Conservation (phyloP, 2,113 vertebrate species). For the Prionailurus viverrinus region DNA sequence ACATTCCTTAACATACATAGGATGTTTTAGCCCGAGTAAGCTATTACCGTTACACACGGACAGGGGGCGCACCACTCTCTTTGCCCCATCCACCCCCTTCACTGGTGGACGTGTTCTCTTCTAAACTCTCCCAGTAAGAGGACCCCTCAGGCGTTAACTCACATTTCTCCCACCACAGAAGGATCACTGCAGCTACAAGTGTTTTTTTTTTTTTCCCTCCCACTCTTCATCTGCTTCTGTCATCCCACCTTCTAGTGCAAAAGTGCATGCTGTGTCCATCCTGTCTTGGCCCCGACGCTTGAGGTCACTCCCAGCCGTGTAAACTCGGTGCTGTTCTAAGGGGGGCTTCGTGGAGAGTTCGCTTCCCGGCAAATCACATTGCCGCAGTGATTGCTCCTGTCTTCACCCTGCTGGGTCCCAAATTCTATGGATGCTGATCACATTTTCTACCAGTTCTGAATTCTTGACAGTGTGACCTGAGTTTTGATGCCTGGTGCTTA, state of each 20-base stretch:
- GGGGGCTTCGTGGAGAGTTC: neutral
- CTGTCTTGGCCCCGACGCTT: neutral
- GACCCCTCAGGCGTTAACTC: neutral
- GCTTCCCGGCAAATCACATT: neutral
- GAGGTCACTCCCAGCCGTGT: neutral
- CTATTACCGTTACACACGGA: rapidly evolving
- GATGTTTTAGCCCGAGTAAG: neutral
- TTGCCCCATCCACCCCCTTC: rapidly evolving
- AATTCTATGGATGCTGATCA: neutral
- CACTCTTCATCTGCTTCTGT: rapidly evolving
- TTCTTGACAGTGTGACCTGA: neutral
- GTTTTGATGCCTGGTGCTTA: neutral
- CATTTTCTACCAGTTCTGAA: neutral
- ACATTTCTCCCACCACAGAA: neutral
- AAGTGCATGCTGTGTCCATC: neutral
- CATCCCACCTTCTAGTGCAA: rapidly evolving
- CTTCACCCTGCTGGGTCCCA: neutral
- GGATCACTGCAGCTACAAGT: neutral
- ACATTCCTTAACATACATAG: neutral
- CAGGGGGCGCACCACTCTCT: neutral
- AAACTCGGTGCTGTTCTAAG: rapidly evolving
- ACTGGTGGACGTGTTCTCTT: rapidly evolving
- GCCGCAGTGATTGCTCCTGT: rapidly evolving
- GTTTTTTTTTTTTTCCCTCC: neutral
- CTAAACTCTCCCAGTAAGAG: neutral